Evolutionary conservation across 1,140 invertebrate genomes (phyloP).

Genomic region (Frieseomelitta varia): DNA sequence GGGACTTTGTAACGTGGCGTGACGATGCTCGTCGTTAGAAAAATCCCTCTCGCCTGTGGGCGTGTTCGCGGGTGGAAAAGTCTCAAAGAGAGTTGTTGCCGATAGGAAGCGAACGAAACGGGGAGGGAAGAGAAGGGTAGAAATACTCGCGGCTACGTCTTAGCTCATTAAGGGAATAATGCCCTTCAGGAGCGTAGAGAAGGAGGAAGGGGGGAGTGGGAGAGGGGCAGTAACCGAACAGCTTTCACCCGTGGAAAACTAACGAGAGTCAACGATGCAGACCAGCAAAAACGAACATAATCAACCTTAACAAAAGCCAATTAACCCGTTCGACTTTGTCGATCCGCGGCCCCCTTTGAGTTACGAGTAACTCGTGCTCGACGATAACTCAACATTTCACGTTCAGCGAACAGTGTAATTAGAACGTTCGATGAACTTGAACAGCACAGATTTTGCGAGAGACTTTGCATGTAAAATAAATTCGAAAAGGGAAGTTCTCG

Average conservation of each 20-base stretch:
- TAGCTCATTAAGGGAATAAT: conserved; percentile 50
- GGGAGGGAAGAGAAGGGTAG: neutral
- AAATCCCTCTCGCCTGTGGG: conserved; percentile 40
- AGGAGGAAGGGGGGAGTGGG: no score
- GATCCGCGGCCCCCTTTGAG: neutral
- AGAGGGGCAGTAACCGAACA: neutral
- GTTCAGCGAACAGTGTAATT: no score
- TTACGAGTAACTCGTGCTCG: neutral
- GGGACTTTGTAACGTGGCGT: conserved; percentile 11
- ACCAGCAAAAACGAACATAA: neutral
- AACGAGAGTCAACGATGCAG: conserved; percentile 30
- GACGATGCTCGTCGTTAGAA: conserved; percentile 41
- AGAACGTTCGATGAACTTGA: neutral
- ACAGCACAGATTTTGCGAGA: neutral
- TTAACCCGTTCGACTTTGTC: conserved; percentile 2
- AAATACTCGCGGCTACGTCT: conserved; percentile 33
- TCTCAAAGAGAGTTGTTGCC: conserved; percentile 33
- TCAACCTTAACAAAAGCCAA: conserved; percentile 26
- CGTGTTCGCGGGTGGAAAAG: neutral
- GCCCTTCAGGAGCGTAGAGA: conserved; percentile 6
- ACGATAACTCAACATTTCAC: neutral
- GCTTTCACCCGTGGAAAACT: neutral
- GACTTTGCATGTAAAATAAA: neutral
- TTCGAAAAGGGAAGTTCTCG: no score
- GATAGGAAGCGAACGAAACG: conserved; percentile 51